Conservation (phyloP, 2,797 vertebrate genomes). For the Gymnopithys bicolor region DNA sequence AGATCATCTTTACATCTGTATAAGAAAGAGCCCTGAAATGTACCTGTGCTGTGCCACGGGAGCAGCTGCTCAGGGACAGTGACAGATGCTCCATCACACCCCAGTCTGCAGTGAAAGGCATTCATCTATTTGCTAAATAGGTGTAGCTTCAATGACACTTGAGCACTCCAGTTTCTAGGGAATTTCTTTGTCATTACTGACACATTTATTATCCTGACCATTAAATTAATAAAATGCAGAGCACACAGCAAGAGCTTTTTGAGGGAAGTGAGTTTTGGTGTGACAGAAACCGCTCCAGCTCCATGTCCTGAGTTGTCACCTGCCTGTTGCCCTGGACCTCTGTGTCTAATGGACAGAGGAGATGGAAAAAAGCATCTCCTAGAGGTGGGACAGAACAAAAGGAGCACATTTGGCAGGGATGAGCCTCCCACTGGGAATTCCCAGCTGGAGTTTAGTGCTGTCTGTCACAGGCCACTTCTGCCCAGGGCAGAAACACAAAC, state of each 20-base stretch:
- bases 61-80: not conserved
- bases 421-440: not conserved
- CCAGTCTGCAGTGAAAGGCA: conserved; percentile 17
- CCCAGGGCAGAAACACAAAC: not conserved
- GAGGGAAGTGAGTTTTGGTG: not conserved
- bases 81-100: conserved; percentile 60
- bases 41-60: not conserved
- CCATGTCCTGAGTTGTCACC: not conserved
- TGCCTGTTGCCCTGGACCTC: not conserved
- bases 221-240: conserved; percentile 42
- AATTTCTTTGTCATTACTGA: conserved; percentile 65
- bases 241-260: not conserved
- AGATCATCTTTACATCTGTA: not conserved
- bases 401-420: not conserved
- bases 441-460: not conserved
- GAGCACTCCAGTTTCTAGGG: conserved; percentile 40
- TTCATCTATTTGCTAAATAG: conserved; percentile 68
- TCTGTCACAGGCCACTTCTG: not conserved
- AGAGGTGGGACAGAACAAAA: not conserved
- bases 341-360: not conserved
- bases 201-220: conserved; percentile 63
- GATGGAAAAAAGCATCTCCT: not conserved
- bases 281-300: not conserved
- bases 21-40: not conserved
- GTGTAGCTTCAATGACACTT: conserved; percentile 66